phyloP scores from a whole-genome alignment of 2,113 vertebrate species.

The Leptobrachium ailaonicum region DNA sequence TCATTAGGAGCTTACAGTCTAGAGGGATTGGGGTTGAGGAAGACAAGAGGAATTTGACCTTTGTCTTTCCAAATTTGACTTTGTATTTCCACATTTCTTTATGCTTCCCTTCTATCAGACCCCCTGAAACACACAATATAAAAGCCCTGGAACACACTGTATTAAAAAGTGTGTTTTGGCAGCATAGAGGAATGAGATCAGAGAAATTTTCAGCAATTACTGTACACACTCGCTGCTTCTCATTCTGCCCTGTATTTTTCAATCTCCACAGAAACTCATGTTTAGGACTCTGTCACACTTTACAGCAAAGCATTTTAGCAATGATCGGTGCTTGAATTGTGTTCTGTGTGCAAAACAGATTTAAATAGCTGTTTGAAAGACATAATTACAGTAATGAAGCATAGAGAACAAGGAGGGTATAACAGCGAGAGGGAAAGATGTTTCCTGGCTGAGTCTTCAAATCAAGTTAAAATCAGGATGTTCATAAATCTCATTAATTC shows the following conservation, averaged over 20 bases:
- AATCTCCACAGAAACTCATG: slow-evolving; percentile 23
- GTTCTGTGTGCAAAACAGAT: not conserved
- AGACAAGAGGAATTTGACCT: too few relatives aligned
- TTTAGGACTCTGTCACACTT: slow-evolving; percentile 23
- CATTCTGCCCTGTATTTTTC: slow-evolving; percentile 6
- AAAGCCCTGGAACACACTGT: not conserved
- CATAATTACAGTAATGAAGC: not conserved
- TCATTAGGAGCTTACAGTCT: too few relatives aligned
- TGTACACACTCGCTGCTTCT: not conserved
- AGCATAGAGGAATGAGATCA: not conserved
- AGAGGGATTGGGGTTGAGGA: too few relatives aligned
- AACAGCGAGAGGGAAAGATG: not conserved
- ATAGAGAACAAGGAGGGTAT: not conserved
- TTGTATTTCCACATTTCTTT: not conserved
- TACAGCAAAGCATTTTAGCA: slow-evolving; percentile 14
- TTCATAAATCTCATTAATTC: slow-evolving; percentile 1
- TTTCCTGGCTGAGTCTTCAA: slow-evolving; percentile 4
- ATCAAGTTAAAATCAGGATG: slow-evolving; percentile 25
- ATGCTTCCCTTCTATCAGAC: not conserved
- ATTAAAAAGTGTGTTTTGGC: not conserved
- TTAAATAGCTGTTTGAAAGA: not conserved
- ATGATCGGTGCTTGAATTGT: slow-evolving; percentile 36
- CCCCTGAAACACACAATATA: not conserved
- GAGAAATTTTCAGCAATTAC: slow-evolving; percentile 7
- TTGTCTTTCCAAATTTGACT: not conserved